Evolutionary conservation across 2,113 vertebrate genomes (phyloP).

Genomic region (Lepidothrix coronata): DNA sequence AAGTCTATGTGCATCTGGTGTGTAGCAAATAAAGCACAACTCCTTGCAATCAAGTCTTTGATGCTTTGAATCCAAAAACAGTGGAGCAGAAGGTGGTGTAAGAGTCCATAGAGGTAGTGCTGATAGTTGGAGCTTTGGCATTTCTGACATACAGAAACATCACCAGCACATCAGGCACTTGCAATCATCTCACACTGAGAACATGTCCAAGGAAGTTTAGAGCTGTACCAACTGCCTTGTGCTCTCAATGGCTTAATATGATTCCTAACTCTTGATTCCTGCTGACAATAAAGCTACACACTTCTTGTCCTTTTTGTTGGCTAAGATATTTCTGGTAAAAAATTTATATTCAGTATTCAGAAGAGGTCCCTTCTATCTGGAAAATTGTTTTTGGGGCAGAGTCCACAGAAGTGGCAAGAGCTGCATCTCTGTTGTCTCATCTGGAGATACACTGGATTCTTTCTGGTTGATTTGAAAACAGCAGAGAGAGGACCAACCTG

Average conservation of each 20-base stretch:
- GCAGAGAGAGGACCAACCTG: not conserved
- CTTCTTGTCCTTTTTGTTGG: not conserved
- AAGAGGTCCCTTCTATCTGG: not conserved
- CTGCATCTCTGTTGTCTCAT: not conserved
- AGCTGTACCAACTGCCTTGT: not conserved
- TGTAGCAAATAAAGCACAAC: not conserved
- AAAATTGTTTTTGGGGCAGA: not conserved
- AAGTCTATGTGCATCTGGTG: not conserved
- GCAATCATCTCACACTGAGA: not conserved
- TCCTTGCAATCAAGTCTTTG: not conserved
- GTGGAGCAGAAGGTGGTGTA: not conserved
- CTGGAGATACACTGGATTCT: not conserved
- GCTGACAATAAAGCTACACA: not conserved
- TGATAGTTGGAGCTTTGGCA: not conserved
- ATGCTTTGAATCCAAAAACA: not conserved
- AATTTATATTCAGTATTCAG: not conserved
- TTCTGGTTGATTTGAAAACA: not conserved
- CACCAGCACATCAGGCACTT: not conserved
- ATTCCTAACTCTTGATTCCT: not conserved
- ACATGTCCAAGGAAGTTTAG: not conserved
- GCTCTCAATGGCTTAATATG: not conserved
- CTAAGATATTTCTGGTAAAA: constrained; percentile 8
- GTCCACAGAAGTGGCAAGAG: not conserved
- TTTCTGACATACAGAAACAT: not conserved
- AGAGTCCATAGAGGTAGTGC: not conserved